A percentile compares a stretch with the other conserved stretches of the same genome.
Evolutionary conservation across 2,797 vertebrate genomes (phyloP).

Genomic region (Spinus olivaceus): DNA sequence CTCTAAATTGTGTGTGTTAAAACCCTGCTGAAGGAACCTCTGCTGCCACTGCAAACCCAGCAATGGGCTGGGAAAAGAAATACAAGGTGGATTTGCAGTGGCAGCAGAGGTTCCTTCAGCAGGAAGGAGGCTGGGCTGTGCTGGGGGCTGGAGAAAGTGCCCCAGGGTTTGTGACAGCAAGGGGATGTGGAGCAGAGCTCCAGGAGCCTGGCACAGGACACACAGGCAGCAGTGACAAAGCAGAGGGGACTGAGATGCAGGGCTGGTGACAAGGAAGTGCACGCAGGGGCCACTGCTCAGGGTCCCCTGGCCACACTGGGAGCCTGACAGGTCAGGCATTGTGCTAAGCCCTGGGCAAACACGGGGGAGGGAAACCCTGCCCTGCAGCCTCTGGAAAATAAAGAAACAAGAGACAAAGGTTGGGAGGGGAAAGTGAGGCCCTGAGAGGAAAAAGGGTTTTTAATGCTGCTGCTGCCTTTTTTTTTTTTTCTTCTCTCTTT

Average conservation of each 20-base stretch:
- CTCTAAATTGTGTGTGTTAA: accelerated
- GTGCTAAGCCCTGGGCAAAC: constrained; percentile 44
- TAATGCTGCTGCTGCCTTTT: neutral
- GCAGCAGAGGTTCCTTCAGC: too few species aligned
- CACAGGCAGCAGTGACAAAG: accelerated
- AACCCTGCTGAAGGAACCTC: neutral
- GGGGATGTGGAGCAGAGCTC: neutral
- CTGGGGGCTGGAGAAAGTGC: neutral
- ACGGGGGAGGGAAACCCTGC: constrained; percentile 58
- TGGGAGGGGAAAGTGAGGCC: constrained; percentile 62
- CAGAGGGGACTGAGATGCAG: neutral
- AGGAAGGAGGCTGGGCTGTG: neutral
- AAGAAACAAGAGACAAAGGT: constrained; percentile 59
- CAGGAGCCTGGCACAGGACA: neutral
- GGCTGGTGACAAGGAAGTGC: neutral
- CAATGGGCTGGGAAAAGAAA: too few species aligned
- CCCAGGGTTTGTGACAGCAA: neutral
- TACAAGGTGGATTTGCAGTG: too few species aligned
- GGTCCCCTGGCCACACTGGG: neutral
- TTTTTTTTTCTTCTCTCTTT: neutral
- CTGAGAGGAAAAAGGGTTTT: neutral
- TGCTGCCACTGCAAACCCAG: neutral
- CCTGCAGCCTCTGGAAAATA: constrained; percentile 36
- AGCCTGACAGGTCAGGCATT: constrained; percentile 41
- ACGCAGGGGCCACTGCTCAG: neutral